Percentiles rank a stretch among this genome's conserved stretches.
Conservation (phyloP, 2,888 invertebrate genomes). For the Osedax fenrisi region DNA sequence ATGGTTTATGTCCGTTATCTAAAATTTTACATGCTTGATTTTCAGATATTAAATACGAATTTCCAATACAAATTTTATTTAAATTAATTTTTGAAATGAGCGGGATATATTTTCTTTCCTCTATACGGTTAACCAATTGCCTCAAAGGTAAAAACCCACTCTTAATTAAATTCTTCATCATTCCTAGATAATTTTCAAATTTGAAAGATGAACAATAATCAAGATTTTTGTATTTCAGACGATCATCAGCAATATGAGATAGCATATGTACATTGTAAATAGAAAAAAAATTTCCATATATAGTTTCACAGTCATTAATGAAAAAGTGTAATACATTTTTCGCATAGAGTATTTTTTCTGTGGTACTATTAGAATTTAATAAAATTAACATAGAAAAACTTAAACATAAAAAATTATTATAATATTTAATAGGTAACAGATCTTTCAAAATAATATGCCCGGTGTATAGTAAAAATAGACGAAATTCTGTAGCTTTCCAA, state of each 20-base stretch:
- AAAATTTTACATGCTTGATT: neutral
- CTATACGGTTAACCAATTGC: neutral
- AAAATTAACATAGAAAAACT: neutral
- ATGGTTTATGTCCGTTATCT: neutral
- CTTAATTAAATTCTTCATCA: neutral
- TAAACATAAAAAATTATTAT: neutral
- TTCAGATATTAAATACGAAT: neutral
- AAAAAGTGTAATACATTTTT: neutral
- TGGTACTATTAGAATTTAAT: neutral
- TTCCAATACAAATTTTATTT: neutral
- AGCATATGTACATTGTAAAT: neutral
- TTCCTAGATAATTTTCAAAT: neutral
- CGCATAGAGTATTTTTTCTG: neutral
- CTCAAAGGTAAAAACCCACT: neutral
- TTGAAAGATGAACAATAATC: neutral
- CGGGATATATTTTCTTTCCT: neutral
- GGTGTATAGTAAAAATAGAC: neutral
- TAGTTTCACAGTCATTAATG: neutral
- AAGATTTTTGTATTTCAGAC: neutral
- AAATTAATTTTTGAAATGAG: neutral
- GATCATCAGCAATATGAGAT: neutral
- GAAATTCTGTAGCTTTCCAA: neutral
- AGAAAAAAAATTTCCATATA: neutral
- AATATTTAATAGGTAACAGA: neutral
- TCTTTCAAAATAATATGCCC: neutral